Base-by-base conservation (phyloP, 2,888 invertebrate species). In the Plagiodera versicolora region DNA sequence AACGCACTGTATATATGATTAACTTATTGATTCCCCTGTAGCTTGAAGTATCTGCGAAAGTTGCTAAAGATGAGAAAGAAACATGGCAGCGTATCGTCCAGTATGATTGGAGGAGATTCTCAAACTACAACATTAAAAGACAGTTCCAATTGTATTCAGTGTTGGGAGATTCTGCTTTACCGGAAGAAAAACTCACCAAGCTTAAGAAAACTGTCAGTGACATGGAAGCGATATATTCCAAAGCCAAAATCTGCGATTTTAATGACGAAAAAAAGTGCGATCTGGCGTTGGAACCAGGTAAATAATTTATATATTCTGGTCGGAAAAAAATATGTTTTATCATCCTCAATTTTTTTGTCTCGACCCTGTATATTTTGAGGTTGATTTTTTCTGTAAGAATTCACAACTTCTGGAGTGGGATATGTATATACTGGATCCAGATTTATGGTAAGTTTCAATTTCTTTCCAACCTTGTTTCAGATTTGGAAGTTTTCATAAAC, bases 221-320 rank as follows among this genome's bases (percentile, higher is more conserved):
- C 5, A 93, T 94, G 93, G 85, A 89, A 72, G 83, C 87, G 0
- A 88, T 89, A 66, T 93, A 90, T 73, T 88, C 91, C 0, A 92
- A 86, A 10, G 87, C 91, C 0, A 92, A 89, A 77, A 86, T 93
- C 16, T 93, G 92, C 72, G 86, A 86, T n/a, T 91, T 80, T 69
- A 85, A 85, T 39, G 81, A 90, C 65, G 72, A 75, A 0, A 79
- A 75, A 0, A 89, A 87, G 67, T 92, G 92, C 70, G 87, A 90
- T 73, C 79, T 92, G 18, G 77, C 86, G 11, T 81, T 92, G 39
- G 91, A 92, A 73, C 92, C 92, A 63, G 90, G 88, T 88, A 76
- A 77, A 72, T 64, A 18, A 17, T 9, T 5, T 47, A 11, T 8
- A 11, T 17, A 20, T 56, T 56, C 14, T 24, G n/a, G 32, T 24